Evolutionary conservation across 2,888 invertebrate genomes (phyloP), one percentile per base, ranked within the genome.

Genomic region (Bhutanitis thaidina): DNA sequence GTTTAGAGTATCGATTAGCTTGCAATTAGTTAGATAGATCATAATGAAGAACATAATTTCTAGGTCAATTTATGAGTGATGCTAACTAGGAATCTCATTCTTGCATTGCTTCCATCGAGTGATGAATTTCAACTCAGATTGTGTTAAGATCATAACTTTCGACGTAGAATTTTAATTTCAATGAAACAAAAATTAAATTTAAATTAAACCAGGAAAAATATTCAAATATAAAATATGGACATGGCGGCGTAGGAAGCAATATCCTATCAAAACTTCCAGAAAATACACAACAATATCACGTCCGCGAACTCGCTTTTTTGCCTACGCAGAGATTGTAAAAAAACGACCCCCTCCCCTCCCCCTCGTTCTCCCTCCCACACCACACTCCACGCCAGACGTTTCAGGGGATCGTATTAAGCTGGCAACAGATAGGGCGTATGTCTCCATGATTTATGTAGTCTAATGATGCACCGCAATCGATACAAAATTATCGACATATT

Each of bases 371-470:
- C 43, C 44, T 51, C 54, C 35, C 51, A 50, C 25, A 52, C 54
- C 49, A 13, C 41, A 14, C 40, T 41, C 60, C 53, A 58, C 61
- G 52, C 55, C 53, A 69, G 65, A 67, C 69, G 65, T 56, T 77
- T 75, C 70, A 67, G 69, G 70, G 79, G 80, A 80, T 81, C 83
- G 82, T 84, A 87, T 87, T 87, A 87, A 85, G 81, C 85, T 74
- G 80, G 81, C 83, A 85, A 86, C 84, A 84, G 85, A 87, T 86
- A 86, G 84, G 85, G 83, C 82, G 82, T 83, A 80, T 84, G 86
- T 86, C 83, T 73, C 76, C 65, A 78, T 87, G 87, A 87, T 87
- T 86, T 86, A 87, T 86, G 80, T 85, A 76, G 57, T 49, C 52
- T 75, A 80, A 75, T 68, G 83, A 69, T 68, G 85, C 52, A 49